phyloP scores from a whole-genome alignment of 2,888 invertebrate species.

The Cerceris rybyensis region DNA sequence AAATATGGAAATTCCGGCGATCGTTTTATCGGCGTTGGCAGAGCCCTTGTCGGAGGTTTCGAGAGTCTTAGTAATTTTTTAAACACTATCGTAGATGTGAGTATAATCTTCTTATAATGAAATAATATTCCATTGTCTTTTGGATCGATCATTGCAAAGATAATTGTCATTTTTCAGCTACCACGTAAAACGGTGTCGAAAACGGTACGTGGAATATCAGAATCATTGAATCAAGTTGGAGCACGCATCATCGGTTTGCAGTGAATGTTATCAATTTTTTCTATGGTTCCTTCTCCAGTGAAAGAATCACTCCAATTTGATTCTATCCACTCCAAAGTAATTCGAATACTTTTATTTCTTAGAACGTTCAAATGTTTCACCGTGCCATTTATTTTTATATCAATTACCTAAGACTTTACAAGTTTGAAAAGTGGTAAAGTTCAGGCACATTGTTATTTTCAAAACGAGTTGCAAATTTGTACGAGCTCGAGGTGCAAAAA shows the following conservation, averaged over 20 bases:
- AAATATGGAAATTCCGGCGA: conserved; percentile 91
- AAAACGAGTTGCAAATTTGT: too few species aligned
- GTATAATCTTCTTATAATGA: conserved; percentile 28
- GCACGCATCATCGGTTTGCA: conserved; percentile 84
- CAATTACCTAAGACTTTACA: too few species aligned
- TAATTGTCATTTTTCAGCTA: conserved; percentile 79
- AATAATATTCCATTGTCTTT: background rate
- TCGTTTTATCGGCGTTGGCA: conserved; percentile 86
- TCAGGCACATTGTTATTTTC: too few species aligned
- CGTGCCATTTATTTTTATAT: too few species aligned
- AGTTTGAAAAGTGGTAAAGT: too few species aligned
- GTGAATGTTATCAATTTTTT: conserved; percentile 42
- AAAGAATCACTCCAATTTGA: too few species aligned
- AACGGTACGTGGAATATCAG: conserved; percentile 83
- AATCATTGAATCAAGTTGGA: conserved; percentile 84
- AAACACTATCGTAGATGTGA: conserved; percentile 86
- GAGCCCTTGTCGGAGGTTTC: conserved; percentile 86
- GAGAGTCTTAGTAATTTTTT: conserved; percentile 87
- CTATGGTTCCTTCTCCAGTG: conserved; percentile 10
- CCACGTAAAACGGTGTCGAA: conserved; percentile 83
- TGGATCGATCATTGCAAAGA: background rate
- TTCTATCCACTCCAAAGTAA: too few species aligned
- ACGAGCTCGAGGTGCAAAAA: too few species aligned
- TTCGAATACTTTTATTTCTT: too few species aligned
- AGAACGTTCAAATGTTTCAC: too few species aligned